Evolutionary conservation across 1,140 invertebrate species (phyloP).

Genomic region (Eriosoma lanigerum): DNA sequence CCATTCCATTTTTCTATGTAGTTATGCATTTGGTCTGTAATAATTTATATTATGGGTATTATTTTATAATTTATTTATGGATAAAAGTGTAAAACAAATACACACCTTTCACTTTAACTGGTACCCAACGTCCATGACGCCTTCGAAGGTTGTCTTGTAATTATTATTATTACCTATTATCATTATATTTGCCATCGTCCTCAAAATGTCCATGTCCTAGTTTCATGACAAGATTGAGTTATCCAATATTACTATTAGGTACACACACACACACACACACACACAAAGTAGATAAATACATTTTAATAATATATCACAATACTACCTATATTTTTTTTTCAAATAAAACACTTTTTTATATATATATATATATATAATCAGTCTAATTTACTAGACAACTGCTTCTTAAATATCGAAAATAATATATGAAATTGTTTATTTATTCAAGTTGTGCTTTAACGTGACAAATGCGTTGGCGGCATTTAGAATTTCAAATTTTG

Average conservation of each 20-base stretch:
- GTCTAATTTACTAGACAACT: too few species aligned
- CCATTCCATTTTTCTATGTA: constrained; percentile 1
- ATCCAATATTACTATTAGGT: constrained; percentile 3
- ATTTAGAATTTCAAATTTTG: too few species aligned
- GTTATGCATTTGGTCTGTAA: not conserved
- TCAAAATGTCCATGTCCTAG: constrained; percentile 6
- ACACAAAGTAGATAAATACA: too few species aligned
- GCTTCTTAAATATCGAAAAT: too few species aligned
- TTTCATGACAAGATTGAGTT: constrained; percentile 22
- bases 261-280: not conserved
- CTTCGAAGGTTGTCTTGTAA: not conserved
- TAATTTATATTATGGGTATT: not conserved
- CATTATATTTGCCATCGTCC: constrained; percentile 16
- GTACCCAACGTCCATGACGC: not conserved
- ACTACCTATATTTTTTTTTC: too few species aligned
- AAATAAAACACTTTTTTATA: too few species aligned
- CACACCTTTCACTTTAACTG: constrained; percentile 27
- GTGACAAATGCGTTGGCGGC: too few species aligned
- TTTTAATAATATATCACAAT: too few species aligned
- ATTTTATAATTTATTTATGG: not conserved
- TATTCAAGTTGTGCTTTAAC: too few species aligned
- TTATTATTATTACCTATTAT: not conserved
- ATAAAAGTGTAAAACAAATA: not conserved
- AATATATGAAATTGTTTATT: too few species aligned
- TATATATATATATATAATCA: too few species aligned